These are phyloP conservation scores for Leptobrachium ailaonicum DNA, from an alignment of 2,113 vertebrate species.

Conservation along the genomic window DNA sequence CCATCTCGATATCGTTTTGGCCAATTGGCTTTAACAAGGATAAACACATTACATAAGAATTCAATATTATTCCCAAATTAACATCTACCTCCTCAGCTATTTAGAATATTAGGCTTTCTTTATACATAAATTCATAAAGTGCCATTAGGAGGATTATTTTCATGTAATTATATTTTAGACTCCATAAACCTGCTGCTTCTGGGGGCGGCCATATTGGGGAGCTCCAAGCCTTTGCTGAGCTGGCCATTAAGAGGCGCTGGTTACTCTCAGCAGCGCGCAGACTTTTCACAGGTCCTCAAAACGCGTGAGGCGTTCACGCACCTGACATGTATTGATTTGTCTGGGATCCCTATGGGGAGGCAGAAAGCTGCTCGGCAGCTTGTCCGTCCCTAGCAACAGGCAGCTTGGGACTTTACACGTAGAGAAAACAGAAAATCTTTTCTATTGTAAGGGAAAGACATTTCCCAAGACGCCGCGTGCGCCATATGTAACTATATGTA, in stretches of 20 bases:
- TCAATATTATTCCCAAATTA: no score
- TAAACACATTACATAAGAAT: no score
- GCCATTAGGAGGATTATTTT: no score
- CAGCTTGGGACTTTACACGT: not conserved
- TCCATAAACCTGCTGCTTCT: not conserved
- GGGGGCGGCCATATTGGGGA: not conserved
- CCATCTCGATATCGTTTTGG: no score
- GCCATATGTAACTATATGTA: not conserved
- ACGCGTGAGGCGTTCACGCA: no score
- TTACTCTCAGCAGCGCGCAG: not conserved
- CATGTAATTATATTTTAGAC: no score
- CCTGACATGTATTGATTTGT: constrained; percentile 1
- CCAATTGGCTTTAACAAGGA: no score
- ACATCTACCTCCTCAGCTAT: no score
- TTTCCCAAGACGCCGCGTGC: not conserved
- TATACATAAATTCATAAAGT: no score
- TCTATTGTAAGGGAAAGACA: not conserved
- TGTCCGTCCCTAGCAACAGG: not conserved
- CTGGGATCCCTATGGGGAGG: not conserved
- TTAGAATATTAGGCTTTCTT: no score
- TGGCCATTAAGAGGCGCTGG: not conserved
- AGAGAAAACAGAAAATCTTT: not conserved
- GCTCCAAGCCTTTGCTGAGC: not conserved
- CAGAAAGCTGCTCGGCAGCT: not conserved
- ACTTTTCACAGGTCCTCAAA: no score